phyloP scores from a whole-genome alignment of 2,113 vertebrate species.

The Cyanoramphus novaezelandiae region DNA sequence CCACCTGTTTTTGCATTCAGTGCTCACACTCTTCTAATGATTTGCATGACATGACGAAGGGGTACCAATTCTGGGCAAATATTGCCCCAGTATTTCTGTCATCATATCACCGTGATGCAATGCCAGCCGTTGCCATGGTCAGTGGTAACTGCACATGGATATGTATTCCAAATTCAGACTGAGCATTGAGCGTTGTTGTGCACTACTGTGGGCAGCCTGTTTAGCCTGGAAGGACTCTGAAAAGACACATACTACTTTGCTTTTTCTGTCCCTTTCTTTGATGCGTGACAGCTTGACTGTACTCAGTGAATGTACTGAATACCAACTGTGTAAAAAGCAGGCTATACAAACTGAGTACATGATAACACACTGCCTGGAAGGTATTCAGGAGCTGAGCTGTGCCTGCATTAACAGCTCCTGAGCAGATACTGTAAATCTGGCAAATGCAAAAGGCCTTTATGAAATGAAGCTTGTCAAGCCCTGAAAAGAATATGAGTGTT shows the following conservation, averaged over 20 bases:
- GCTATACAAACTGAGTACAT: background rate
- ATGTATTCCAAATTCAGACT: background rate
- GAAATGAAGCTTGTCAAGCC: background rate
- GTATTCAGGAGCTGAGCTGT: background rate
- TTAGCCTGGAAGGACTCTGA: background rate
- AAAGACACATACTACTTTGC: background rate
- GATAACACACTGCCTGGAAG: background rate
- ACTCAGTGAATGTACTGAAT: background rate
- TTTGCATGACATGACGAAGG: background rate
- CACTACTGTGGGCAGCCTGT: background rate
- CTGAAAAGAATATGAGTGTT: background rate
- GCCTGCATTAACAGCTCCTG: background rate
- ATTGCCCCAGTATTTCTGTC: background rate
- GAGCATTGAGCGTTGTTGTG: background rate
- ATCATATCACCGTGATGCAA: fast-evolving
- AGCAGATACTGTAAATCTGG: background rate
- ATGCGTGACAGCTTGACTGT: background rate
- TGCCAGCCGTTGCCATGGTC: fast-evolving
- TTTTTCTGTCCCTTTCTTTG: background rate
- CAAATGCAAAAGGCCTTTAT: background rate
- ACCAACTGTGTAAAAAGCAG: background rate
- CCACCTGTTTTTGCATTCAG: background rate
- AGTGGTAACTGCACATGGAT: background rate
- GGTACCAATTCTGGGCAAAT: background rate
- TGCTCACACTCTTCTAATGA: background rate